These are phyloP conservation scores for Eupithecia inturbata DNA, from an alignment of 2,888 invertebrate species.

Conservation along the genomic window DNA sequence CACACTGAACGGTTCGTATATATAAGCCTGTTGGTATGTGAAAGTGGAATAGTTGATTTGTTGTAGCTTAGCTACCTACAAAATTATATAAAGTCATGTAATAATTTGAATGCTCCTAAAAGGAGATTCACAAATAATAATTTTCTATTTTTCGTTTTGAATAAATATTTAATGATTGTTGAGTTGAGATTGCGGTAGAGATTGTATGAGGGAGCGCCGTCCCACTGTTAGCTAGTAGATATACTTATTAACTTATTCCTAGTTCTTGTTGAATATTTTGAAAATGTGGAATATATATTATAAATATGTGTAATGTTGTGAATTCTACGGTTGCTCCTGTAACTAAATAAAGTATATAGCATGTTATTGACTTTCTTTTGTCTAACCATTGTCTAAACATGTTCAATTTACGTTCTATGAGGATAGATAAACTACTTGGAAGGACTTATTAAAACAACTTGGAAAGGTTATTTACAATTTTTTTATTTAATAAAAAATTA, in stretches of 20 bases:
- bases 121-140: neutral
- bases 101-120: constrained; percentile 1
- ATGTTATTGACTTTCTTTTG: constrained; percentile 65
- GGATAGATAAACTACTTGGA: neutral
- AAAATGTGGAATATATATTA: constrained; percentile 68
- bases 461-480: constrained; percentile 68
- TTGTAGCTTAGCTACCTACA: constrained; percentile 12
- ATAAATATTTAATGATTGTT: neutral
- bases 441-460: constrained; percentile 38
- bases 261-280: constrained; percentile 82
- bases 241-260: constrained; percentile 79
- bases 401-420: neutral
- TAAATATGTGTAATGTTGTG: constrained; percentile 79
- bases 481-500: constrained; percentile 69
- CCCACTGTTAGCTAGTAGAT: constrained; percentile 79
- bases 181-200: neutral
- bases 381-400: constrained; percentile 30
- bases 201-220: constrained; percentile 60
- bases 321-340: constrained; percentile 67
- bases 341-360: constrained; percentile 77
- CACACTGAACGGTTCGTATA: neutral
- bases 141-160: neutral
- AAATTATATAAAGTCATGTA: neutral
- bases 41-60: neutral
- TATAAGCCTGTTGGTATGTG: neutral